Evolutionary conservation across 1,140 invertebrate genomes (phyloP).

Genomic region (Cydia strobilella): DNA sequence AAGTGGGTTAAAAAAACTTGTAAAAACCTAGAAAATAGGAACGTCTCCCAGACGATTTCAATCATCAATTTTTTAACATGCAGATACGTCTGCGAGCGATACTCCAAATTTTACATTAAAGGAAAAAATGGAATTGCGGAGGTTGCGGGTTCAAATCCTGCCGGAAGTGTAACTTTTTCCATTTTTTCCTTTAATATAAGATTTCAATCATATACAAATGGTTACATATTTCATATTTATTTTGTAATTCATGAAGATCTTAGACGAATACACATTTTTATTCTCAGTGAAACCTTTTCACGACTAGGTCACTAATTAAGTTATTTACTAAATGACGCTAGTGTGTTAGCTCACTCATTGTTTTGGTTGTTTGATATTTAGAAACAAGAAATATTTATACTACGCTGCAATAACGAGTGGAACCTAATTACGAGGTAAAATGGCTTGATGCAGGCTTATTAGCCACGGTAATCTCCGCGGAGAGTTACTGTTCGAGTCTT

Average conservation of each 20-base stretch:
- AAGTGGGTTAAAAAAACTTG: too few relatives aligned
- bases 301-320: constrained; percentile 13
- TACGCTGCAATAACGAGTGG: background rate
- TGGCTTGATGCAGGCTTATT: constrained; percentile 22
- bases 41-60: too few relatives aligned
- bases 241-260: background rate
- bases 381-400: constrained; percentile 22
- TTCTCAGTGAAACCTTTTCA: background rate
- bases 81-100: too few relatives aligned
- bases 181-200: too few relatives aligned
- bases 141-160: too few relatives aligned
- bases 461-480: constrained; percentile 3
- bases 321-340: background rate
- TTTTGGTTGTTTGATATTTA: constrained; percentile 30
- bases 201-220: too few relatives aligned
- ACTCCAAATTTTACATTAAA: too few relatives aligned
- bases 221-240: background rate
- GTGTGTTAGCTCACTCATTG: constrained; percentile 21
- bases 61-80: too few relatives aligned
- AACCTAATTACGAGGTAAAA: constrained; percentile 27
- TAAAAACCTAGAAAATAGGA: too few relatives aligned
- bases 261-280: background rate
- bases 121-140: too few relatives aligned
- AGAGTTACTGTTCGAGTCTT: constrained; percentile 13
- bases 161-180: too few relatives aligned